Evolutionary conservation across 2,888 invertebrate genomes (phyloP), one percentile per base, ranked within the genome.

Genomic region (Dryomyza anilis): DNA sequence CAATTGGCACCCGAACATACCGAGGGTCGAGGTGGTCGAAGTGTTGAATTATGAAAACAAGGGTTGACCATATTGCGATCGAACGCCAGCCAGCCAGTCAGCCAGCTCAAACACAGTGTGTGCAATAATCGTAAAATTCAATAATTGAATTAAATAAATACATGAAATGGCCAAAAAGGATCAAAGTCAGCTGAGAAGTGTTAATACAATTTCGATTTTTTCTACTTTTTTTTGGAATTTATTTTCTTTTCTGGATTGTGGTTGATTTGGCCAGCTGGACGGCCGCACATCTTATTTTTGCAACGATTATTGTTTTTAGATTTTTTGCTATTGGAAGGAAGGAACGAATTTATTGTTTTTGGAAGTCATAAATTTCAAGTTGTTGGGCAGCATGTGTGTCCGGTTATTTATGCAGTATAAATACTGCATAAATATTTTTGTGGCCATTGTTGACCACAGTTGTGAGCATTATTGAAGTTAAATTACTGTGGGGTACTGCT

Each of bases 111-210:
- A n/a, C 16, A 43, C 2, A 19, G 19, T 25, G 23, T 27, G 86
- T 83, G 45, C 69, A 73, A 78, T 79, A 79, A 79, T 79, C 78
- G 71, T 79, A 79, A 79, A 79, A 78, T 75, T 74, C 76, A 73
- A 78, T 79, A 79, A 79, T 79, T 79, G 78, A 79, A 79, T 79
- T 79, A 79, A 79, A 79, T 79, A 79, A 78, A 77, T 79, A 77
- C 71, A 66, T 69, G 55, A 65, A 70, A 71, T 67, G 76, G 72
- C 56, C 59, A 29, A 48, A 63, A 64, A 56, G 57, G 56, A 56
- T 57, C 60, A 27, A 29, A 12, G 21, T 72, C 76, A 76, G 76
- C 76, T 76, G 77, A 70, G 69, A 74, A 76, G n/a, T n/a, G n/a
- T n/a, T n/a, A n/a, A n/a, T n/a, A n/a, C n/a, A n/a, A n/a, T n/a